These are phyloP conservation scores for Agapetus fuscipes DNA, from an alignment of 2,888 invertebrate genomes.

Conservation along the genomic window DNA sequence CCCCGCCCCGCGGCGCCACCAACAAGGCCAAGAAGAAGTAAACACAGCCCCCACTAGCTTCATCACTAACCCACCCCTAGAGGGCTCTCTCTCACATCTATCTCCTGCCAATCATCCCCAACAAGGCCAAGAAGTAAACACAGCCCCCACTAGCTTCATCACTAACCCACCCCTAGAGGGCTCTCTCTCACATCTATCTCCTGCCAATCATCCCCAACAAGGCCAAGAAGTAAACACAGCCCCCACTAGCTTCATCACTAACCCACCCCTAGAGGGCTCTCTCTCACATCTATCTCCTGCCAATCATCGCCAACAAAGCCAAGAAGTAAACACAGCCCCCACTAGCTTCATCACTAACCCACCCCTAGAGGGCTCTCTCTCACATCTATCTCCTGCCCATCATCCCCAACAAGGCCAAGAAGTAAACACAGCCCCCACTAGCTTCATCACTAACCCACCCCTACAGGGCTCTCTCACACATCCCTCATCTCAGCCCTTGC, in stretches of 20 bases:
- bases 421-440: too few relatives aligned
- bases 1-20: constrained; percentile 91
- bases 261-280: constrained; percentile 1
- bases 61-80: constrained; percentile 1
- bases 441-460: constrained; percentile 1
- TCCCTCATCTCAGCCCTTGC: too few relatives aligned
- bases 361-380: constrained; percentile 1
- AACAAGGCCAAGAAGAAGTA: constrained; percentile 92
- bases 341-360: constrained; percentile 1
- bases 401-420: constrained; percentile 91
- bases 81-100: constrained; percentile 1
- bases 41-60: too few relatives aligned
- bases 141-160: too few relatives aligned
- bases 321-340: constrained; percentile 75
- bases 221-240: constrained; percentile 77
- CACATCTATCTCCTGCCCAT: constrained; percentile 46
- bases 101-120: constrained; percentile 77
- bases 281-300: constrained; percentile 40
- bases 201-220: constrained; percentile 89
- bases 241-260: too few relatives aligned
- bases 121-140: constrained; percentile 81
- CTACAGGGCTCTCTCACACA: background rate
- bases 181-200: constrained; percentile 17
- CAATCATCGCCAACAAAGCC: constrained; percentile 88
- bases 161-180: background rate